Base-by-base conservation (phyloP, 2,888 invertebrate species). In the Sphaerophoria rueppellii region DNA sequence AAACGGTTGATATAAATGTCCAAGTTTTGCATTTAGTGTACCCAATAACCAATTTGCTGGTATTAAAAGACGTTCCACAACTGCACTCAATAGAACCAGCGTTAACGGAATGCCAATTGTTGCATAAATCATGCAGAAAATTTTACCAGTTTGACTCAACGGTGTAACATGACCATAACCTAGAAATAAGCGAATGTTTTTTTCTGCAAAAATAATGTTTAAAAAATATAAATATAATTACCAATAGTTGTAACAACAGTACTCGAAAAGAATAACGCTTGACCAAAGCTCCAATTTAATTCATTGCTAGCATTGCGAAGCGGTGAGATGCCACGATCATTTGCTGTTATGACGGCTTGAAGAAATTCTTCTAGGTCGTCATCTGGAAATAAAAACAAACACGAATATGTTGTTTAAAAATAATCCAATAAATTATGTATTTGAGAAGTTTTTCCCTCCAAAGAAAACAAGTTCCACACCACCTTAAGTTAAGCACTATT, bases 141-240 rank as follows among this genome's bases (percentile, higher is more conserved):
- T 92, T 92, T 98, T 97, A 37, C 98, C 98, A 0, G 95, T 95
- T 91, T 95, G 94, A 61, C 97, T 96, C 14, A 97, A 93, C 0
- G 98, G 97, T 0, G 97, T 96, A 70, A 97, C 96, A 91, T 97
- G 96, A 6, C 98, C 98, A 92, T 98, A 98, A 69, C 97, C 97
- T 97, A 92, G 2, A 90, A 88, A 79, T 16, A n/a, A 34, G 2
- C 37, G 24, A 16, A 46, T 11, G 9, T 6, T n/a, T 7, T 16
- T 40, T 6, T 4, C 34, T 11, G 16, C 46, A 11, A 24, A 24
- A 57, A 4, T 43, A 7, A 6, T 43, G 2, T 7, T 11, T 4
- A 0, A 4, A 11, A 43, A 43, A 9, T 11, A 43, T 9, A 43
- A 11, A 5, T 11, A n/a, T 24, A 43, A 9, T 92, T 91, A 96